These are phyloP conservation scores for Drosophila willistoni DNA, from an alignment of 1,140 invertebrate genomes.

Conservation along the genomic window DNA sequence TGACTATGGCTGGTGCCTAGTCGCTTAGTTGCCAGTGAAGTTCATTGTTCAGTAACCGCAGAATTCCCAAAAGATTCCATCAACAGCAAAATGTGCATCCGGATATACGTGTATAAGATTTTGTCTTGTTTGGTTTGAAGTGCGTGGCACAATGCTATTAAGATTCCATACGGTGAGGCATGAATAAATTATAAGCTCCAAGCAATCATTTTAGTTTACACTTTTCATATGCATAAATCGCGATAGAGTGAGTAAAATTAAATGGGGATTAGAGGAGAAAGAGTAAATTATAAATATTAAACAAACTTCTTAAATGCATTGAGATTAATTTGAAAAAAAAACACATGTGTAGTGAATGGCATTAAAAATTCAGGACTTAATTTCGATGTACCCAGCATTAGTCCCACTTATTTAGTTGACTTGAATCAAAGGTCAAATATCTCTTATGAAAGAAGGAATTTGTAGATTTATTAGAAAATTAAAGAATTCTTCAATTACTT, in stretches of 20 bases:
- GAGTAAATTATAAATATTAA: neutral
- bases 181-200: slow-evolving; percentile 8
- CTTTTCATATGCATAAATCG: slow-evolving; percentile 5
- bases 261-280: neutral
- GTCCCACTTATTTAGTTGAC: no score
- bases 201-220: slow-evolving; percentile 12
- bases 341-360: no score
- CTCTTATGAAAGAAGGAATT: no score
- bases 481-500: neutral
- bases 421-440: no score
- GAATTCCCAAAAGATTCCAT: slow-evolving; percentile 16
- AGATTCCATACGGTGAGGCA: slow-evolving; percentile 4
- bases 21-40: neutral
- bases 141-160: slow-evolving; percentile 11
- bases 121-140: neutral
- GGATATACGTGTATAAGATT: neutral
- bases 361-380: no score
- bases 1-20: neutral
- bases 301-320: no score
- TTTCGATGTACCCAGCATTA: no score
- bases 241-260: neutral
- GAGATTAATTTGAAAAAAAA: no score
- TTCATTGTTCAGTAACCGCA: slow-evolving; percentile 15
- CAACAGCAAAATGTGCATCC: slow-evolving; percentile 1
- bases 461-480: no score